A percentile compares a stretch with the other conserved stretches of the same genome.
Conservation (phyloP, 2,797 vertebrate species). For the Oreonectes daqikongensis region DNA sequence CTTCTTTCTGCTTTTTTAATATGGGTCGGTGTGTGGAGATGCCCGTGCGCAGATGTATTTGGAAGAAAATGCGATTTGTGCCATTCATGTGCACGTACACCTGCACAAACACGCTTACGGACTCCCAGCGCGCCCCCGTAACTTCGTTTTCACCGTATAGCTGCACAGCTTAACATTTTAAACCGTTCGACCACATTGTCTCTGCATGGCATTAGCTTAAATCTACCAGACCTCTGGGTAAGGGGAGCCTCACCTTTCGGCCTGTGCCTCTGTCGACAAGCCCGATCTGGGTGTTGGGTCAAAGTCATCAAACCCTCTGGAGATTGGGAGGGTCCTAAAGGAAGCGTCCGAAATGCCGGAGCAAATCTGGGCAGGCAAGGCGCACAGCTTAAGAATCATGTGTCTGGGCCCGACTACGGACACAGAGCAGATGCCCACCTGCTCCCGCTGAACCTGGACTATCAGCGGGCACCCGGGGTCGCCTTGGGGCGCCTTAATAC, state of each 20-base stretch:
- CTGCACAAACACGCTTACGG: conserved; percentile 15
- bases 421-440: conserved; percentile 83
- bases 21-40: neutral
- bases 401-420: conserved; percentile 76
- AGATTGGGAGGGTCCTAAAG: conserved; percentile 39
- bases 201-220: conserved; percentile 13
- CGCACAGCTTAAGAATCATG: conserved; percentile 72
- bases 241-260: conserved; percentile 41
- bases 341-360: conserved; percentile 20
- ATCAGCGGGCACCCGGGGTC: conserved; percentile 73
- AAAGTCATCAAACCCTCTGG: conserved; percentile 35
- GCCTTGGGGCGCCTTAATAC: conserved; percentile 80
- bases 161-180: conserved; percentile 37
- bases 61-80: conserved; percentile 26
- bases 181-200: conserved; percentile 10
- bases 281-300: conserved; percentile 46
- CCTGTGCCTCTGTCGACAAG: conserved; percentile 32
- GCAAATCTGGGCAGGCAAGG: conserved; percentile 54
- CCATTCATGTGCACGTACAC: conserved; percentile 4
- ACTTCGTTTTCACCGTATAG: conserved; percentile 29
- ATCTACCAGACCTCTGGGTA: conserved; percentile 10
- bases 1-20: conserved; percentile 51
- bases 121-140: conserved; percentile 4
- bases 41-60: conserved; percentile 19
- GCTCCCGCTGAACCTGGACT: conserved; percentile 78